These are phyloP conservation scores for Geotrupes spiniger DNA, from an alignment of 2,888 invertebrate species.

Conservation along the genomic window DNA sequence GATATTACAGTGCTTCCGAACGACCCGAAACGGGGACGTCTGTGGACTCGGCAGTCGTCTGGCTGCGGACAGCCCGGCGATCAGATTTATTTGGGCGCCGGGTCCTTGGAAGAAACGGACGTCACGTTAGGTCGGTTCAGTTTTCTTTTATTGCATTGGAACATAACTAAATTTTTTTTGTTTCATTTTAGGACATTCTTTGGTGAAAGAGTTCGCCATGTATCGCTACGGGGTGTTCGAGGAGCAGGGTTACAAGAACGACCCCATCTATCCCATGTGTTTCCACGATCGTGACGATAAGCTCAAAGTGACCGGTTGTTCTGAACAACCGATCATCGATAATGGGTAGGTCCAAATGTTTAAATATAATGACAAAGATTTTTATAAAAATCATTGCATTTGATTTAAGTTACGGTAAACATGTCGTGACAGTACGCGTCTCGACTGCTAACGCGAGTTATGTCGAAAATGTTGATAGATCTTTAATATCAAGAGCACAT, in stretches of 20 bases:
- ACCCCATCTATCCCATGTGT: constrained; percentile 59
- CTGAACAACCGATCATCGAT: constrained; percentile 52
- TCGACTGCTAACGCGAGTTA: no score
- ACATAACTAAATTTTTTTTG: neutral
- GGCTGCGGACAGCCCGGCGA: constrained; percentile 60
- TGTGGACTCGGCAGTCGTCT: constrained; percentile 62
- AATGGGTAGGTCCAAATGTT: constrained; percentile 47
- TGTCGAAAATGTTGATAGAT: no score
- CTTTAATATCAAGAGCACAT: no score
- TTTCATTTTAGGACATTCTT: constrained; percentile 42
- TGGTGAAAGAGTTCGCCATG: constrained; percentile 64
- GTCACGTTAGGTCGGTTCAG: constrained; percentile 44
- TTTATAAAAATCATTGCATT: no score
- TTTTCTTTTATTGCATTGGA: no score
- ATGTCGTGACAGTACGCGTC: no score
- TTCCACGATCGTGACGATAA: constrained; percentile 48
- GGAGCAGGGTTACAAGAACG: constrained; percentile 59
- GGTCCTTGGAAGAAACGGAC: constrained; percentile 44
- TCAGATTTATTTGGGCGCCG: constrained; percentile 55
- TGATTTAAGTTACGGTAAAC: no score
- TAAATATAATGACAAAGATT: no score
- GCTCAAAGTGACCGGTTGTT: constrained; percentile 54
- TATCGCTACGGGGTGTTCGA: constrained; percentile 68
- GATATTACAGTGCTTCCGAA: constrained; percentile 55
- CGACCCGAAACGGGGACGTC: constrained; percentile 54